These are phyloP conservation scores for Nycticryphes semicollaris DNA, from an alignment of 2,113 vertebrate species.

Conservation along the genomic window DNA sequence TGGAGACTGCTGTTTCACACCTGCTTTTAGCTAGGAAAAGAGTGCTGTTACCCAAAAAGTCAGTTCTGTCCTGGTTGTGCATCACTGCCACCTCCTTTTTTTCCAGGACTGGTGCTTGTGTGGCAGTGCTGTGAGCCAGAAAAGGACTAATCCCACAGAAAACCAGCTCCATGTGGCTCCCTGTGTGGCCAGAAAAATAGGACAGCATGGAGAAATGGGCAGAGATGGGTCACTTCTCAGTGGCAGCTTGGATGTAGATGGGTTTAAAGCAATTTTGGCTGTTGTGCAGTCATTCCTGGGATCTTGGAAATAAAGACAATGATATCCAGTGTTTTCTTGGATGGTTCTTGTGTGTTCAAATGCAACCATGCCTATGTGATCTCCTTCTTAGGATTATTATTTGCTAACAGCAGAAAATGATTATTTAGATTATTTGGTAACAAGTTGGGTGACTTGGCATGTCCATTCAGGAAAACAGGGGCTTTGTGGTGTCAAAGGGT, in stretches of 20 bases:
- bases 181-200: neutral
- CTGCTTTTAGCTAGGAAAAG: neutral
- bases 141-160: neutral
- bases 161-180: neutral
- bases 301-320: neutral
- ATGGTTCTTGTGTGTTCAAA: neutral
- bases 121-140: neutral
- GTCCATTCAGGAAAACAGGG: neutral
- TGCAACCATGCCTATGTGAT: neutral
- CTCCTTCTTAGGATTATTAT: neutral
- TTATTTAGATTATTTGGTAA: neutral
- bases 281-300: neutral
- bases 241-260: neutral
- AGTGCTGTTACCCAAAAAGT: neutral
- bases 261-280: neutral
- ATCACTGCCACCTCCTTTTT: neutral
- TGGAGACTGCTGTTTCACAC: neutral
- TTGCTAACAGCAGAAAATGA: neutral
- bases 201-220: neutral
- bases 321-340: neutral
- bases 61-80: neutral
- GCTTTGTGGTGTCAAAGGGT: neutral
- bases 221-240: neutral
- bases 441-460: neutral
- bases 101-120: neutral